phyloP scores from a whole-genome alignment of 2,888 invertebrate species.

The Amphipoea oculea region DNA sequence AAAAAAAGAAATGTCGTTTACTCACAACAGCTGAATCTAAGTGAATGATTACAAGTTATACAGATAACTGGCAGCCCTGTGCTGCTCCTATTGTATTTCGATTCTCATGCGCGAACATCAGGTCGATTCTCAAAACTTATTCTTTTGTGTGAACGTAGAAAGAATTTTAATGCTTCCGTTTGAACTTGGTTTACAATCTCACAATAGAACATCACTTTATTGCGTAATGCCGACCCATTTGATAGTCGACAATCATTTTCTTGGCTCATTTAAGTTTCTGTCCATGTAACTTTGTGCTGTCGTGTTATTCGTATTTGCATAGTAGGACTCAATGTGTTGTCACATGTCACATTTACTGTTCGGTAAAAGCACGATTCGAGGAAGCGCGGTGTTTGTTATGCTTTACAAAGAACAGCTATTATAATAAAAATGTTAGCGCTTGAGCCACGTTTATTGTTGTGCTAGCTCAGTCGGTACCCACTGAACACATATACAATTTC shows the following conservation, averaged over 20 bases:
- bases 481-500: conserved; percentile 7
- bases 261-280: conserved; percentile 72
- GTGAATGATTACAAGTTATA: conserved; percentile 63
- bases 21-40: conserved; percentile 59
- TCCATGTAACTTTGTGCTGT: conserved; percentile 57
- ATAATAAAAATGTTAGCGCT: conserved; percentile 37
- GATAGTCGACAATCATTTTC: conserved; percentile 75
- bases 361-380: conserved; percentile 53
- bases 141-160: conserved; percentile 88
- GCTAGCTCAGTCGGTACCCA: neutral
- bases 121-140: conserved; percentile 88
- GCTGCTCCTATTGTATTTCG: conserved; percentile 80
- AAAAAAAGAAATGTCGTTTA: conserved; percentile 38
- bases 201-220: conserved; percentile 80
- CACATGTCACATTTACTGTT: conserved; percentile 56
- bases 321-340: conserved; percentile 52
- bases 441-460: conserved; percentile 6
- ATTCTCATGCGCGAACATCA: conserved; percentile 86
- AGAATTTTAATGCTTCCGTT: conserved; percentile 90
- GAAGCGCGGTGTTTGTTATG: conserved; percentile 44
- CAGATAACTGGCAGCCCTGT: conserved; percentile 72
- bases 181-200: conserved; percentile 85
- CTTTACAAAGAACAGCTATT: conserved; percentile 43
- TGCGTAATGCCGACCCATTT: conserved; percentile 80
- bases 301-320: conserved; percentile 65